Base-by-base conservation (phyloP, 1,140 invertebrate species). In the Palaemon carinicauda region DNA sequence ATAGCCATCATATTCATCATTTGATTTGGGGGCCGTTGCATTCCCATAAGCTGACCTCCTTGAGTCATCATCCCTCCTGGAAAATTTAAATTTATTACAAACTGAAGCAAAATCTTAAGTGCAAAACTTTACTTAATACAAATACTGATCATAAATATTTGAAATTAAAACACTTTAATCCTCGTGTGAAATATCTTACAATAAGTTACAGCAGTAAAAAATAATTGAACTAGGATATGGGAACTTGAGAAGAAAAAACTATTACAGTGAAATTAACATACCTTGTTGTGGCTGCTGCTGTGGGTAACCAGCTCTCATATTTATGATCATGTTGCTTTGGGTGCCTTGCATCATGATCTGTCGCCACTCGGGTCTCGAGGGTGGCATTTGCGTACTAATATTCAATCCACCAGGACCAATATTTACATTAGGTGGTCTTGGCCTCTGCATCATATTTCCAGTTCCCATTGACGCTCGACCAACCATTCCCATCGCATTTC, bases 1-100 rank as follows among this genome's bases (percentile, higher is more conserved):
- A 89, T 89, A 21, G 88, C 79, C 88, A 89, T 89, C 50, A 89
- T 89, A 27, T 86, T 82, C 88, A 89, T 89, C 88, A 89, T 89
- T 80, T 86, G 88, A 53, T 60, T 83, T 2, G 82, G 65, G n/a
- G 79, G 54, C 24, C 88, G 83, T 41, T 86, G 83, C 74, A 89
- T 89, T 3, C 88, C 88, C 80, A 89, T 89, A 21, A 89, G 54
- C 71, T 86, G 88, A n/a, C 82, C 75, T 7, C 69, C 53, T 27
- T 89, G 82, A 53, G 27, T 65, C 80, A 89, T 87, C 79, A 89
- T 89, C 29, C 52, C 79, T 24, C 80, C 88, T 89, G 75, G 7
- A 78, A 56, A 29, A 33, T 53, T 33, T 15, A 77, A 82, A 27
- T 1, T n/a, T 10, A 7, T 52, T 41, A 56, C 78, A 33, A 17